phyloP scores from a whole-genome alignment of 2,888 invertebrate species.

The Synanthedon formicaeformis region DNA sequence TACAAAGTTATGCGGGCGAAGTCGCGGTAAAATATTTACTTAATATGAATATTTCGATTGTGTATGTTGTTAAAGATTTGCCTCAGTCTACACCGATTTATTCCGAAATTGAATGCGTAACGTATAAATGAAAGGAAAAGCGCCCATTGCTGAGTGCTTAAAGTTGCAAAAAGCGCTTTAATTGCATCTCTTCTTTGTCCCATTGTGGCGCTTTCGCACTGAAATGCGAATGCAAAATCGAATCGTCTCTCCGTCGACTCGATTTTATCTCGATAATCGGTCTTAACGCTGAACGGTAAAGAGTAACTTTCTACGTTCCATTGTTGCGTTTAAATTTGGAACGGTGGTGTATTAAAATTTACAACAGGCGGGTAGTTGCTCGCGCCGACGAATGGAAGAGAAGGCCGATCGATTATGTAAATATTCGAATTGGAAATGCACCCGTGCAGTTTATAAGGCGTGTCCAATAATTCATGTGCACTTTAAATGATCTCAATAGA shows the following conservation, averaged over 20 bases:
- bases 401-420: conserved; percentile 25
- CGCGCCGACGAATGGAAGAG: conserved; percentile 14
- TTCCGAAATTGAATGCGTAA: no score
- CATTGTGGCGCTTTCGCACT: conserved; percentile 24
- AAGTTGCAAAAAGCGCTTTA: conserved; percentile 22
- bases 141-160: background rate
- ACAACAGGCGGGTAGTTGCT: background rate
- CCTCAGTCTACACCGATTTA: no score
- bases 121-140: background rate
- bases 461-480: background rate
- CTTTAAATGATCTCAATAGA: no score
- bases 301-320: background rate
- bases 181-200: conserved; percentile 27
- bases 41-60: no score
- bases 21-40: no score
- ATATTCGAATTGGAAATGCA: conserved; percentile 22
- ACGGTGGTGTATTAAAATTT: background rate
- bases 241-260: background rate
- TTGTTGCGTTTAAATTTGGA: background rate
- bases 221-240: conserved; percentile 10
- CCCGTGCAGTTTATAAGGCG: conserved; percentile 8
- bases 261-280: background rate
- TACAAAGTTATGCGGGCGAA: no score
- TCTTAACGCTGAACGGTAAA: background rate
- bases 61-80: no score